Base-by-base conservation (phyloP, 2,888 invertebrate genomes). In the Onthophagus sagittarius region DNA sequence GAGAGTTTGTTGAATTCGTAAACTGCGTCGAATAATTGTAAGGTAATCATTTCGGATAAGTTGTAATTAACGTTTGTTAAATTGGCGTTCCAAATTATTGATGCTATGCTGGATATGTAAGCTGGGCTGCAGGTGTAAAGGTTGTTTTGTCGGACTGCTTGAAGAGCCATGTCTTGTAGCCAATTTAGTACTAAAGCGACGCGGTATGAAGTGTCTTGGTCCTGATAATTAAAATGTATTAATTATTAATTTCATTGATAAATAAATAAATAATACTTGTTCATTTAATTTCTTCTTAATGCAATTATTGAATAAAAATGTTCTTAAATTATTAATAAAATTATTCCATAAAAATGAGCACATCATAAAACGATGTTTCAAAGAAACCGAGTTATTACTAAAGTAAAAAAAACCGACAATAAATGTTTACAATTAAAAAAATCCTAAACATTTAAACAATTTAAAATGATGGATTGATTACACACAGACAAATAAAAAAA, bases 1-100 rank as follows among this genome's bases (percentile, higher is more conserved):
- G 94, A 87, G n/a, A 88, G 87, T 72, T 90, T 87, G 15, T 93
- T 91, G 93, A 96, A 95, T 71, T 90, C 89, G 83, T 92, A 94
- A 23, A 96, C 86, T 0, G 90, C 88, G 77, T 93, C 92, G 81
- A 96, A 94, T 0, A 96, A 84, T 64, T 94, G 91, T 71, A 90
- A 88, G 0, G 93, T 92, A 63, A 95, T 89, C 73, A 95, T 85
- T 23, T 89, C 87, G 63, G 90, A 87, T 23, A 96, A 83, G 81
- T 93, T 90, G 11, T 90, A 89, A 63, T 90, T 85, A 11, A 90
- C 86, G 73, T 88, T 87, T 13, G 90, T 88, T 76, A 90, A 89
- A 80, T 92, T 90, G 11, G 92, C 87, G 23, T 91, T 89, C 94
- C 94, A 94, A 75, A 94, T 85, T 67, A 96, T 93, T 62, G 94